A percentile compares a stretch with the other conserved stretches of the same genome.
These are phyloP conservation scores for Paramormyrops hopkinsi DNA, from an alignment of 2,797 vertebrate species.

Conservation along the genomic window DNA sequence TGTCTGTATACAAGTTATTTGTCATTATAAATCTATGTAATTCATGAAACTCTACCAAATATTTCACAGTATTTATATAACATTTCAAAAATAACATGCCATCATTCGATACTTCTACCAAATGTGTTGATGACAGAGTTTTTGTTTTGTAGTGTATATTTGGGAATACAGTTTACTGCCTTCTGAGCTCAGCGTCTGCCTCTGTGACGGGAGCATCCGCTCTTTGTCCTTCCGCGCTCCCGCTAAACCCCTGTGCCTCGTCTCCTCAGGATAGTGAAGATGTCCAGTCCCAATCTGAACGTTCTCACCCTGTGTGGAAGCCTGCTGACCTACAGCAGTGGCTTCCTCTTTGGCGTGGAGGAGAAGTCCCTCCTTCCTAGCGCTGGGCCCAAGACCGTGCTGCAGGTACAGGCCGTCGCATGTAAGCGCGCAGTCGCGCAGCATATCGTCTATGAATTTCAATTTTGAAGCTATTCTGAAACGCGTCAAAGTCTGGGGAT, in stretches of 20 bases:
- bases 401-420: slow-evolving; percentile 64
- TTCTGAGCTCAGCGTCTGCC: background rate
- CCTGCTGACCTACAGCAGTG: slow-evolving; percentile 78
- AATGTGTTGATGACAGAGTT: background rate
- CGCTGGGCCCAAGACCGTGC: slow-evolving; percentile 59
- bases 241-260: background rate
- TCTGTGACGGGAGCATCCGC: background rate
- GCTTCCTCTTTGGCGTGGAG: slow-evolving; percentile 80
- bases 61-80: background rate
- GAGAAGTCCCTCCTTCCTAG: slow-evolving; percentile 50
- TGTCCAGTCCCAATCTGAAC: slow-evolving; percentile 98
- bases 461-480: background rate
- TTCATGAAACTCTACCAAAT: background rate
- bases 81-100: background rate
- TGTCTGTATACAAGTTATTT: background rate
- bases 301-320: slow-evolving; percentile 85
- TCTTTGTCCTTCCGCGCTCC: background rate
- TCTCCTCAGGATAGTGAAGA: slow-evolving; percentile 88
- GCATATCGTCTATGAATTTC: too few species aligned
- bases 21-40: background rate
- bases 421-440: background rate
- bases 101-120: background rate
- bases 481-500: background rate
- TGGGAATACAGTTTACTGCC: background rate
- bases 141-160: background rate